Percentiles rank a stretch among this genome's conserved stretches.
Evolutionary conservation across 92 coral and sea anemone genomes (phyloP).

Genomic region (Porites divaricata): DNA sequence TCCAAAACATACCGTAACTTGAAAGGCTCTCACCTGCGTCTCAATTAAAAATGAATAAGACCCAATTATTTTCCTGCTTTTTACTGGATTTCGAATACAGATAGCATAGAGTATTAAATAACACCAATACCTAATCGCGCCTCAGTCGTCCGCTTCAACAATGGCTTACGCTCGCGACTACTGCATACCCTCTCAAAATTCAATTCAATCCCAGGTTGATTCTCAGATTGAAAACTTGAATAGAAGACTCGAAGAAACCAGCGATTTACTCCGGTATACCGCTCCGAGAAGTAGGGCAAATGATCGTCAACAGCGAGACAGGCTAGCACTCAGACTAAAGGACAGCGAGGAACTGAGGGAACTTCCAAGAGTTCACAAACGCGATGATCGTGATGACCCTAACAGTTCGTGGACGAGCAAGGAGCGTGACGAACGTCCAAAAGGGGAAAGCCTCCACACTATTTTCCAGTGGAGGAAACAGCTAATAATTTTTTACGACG

Average conservation of each 20-base stretch:
- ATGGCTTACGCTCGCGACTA: slow-evolving; percentile 26
- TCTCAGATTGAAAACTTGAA: slow-evolving; percentile 34
- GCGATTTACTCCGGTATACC: slow-evolving; percentile 5
- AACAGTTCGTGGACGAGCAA: neutral
- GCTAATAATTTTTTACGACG: slow-evolving; percentile 61
- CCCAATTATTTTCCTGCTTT: neutral
- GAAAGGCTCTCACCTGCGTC: neutral
- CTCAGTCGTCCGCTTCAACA: neutral
- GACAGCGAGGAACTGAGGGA: slow-evolving; percentile 16
- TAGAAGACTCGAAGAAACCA: slow-evolving; percentile 39
- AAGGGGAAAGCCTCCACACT: slow-evolving; percentile 16
- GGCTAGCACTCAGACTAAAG: slow-evolving; percentile 17
- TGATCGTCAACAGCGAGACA: slow-evolving; percentile 1
- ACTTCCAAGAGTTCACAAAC: neutral
- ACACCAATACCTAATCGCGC: neutral
- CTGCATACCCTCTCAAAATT: slow-evolving; percentile 5
- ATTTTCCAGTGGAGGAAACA: slow-evolving; percentile 74
- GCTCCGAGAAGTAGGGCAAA: slow-evolving; percentile 6
- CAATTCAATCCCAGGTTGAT: slow-evolving; percentile 17
- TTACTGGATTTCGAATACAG: neutral
- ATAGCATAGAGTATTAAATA: neutral
- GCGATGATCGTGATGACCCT: neutral
- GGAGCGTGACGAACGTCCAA: neutral
- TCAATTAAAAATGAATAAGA: slow-evolving; percentile 15
- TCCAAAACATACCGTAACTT: neutral